Evolutionary conservation across 2,113 vertebrate genomes (phyloP).

Genomic region (Romanogobio albipinnatus): DNA sequence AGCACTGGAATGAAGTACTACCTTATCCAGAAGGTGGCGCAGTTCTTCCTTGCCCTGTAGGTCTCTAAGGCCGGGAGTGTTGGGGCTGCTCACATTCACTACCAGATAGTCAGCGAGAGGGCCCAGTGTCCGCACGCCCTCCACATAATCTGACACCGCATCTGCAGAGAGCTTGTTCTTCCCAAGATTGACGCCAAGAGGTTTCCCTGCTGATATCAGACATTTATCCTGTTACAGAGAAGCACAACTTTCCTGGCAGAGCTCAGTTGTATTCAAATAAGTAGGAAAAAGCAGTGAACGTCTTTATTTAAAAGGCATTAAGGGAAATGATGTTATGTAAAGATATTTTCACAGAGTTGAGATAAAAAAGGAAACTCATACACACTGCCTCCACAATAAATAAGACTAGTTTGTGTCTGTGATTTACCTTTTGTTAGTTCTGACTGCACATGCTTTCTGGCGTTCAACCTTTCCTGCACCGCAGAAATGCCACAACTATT

Average conservation of each 20-base stretch:
- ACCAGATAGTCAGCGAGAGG: constrained; percentile 95
- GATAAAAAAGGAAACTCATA: not conserved
- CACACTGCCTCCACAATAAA: not conserved
- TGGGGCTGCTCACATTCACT: constrained; percentile 95
- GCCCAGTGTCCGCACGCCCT: constrained; percentile 84
- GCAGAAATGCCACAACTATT: constrained; percentile 87
- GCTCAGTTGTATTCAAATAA: constrained; percentile 19
- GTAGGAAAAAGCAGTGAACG: constrained; percentile 14
- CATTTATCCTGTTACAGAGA: not conserved
- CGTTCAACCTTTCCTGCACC: constrained; percentile 80
- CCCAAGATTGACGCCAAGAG: constrained; percentile 93
- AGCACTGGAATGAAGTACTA: constrained; percentile 59
- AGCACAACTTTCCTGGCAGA: not conserved
- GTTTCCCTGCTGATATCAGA: constrained; percentile 81
- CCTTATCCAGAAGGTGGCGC: constrained; percentile 81
- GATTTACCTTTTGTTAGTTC: constrained; percentile 78
- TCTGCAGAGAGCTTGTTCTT: constrained; percentile 91
- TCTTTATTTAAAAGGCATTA: not conserved
- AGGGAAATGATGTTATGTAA: constrained; percentile 18
- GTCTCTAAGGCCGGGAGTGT: constrained; percentile 87
- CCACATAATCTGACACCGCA: constrained; percentile 83
- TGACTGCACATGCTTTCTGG: constrained; percentile 77
- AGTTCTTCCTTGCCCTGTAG: constrained; percentile 88
- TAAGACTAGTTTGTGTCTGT: not conserved
- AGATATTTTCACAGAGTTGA: not conserved